phyloP scores from a whole-genome alignment of 2,888 invertebrate species.

The Vannuccia rotundouncinata region DNA sequence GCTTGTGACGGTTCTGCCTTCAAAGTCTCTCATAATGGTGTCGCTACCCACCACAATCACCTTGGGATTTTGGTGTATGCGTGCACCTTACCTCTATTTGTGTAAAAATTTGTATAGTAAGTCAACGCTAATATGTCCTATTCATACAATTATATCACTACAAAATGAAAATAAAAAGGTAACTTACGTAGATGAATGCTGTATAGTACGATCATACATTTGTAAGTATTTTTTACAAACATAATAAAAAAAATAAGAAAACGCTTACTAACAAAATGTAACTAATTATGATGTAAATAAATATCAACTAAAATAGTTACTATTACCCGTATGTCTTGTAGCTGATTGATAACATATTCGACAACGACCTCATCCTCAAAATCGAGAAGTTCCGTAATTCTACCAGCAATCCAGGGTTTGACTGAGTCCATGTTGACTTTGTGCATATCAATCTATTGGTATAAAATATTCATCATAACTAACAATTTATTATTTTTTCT shows the following conservation, averaged over 20 bases:
- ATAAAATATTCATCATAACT: neutral
- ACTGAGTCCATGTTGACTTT: conserved; percentile 94
- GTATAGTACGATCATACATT: too few species aligned
- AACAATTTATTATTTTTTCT: neutral
- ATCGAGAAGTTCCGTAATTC: conserved; percentile 87
- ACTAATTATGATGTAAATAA: too few species aligned
- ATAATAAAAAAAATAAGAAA: too few species aligned
- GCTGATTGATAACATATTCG: conserved; percentile 95
- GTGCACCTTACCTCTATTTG: conserved; percentile 15
- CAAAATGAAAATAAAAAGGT: too few species aligned
- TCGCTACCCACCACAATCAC: neutral
- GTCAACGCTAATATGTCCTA: conserved; percentile 12
- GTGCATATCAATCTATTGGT: conserved; percentile 80
- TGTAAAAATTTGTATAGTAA: conserved; percentile 15
- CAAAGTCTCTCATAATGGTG: neutral
- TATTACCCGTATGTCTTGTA: conserved; percentile 75
- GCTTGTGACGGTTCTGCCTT: neutral
- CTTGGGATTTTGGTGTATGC: neutral
- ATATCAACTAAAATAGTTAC: neutral
- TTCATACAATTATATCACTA: too few species aligned
- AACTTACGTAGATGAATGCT: too few species aligned
- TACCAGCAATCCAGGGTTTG: conserved; percentile 96
- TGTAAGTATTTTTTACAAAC: too few species aligned
- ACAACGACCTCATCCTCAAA: conserved; percentile 98
- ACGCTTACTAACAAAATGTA: too few species aligned